Percentiles rank a stretch among this genome's conserved stretches.
Evolutionary conservation across 2,888 invertebrate genomes (phyloP).

Genomic region (Drosophila conformis): DNA sequence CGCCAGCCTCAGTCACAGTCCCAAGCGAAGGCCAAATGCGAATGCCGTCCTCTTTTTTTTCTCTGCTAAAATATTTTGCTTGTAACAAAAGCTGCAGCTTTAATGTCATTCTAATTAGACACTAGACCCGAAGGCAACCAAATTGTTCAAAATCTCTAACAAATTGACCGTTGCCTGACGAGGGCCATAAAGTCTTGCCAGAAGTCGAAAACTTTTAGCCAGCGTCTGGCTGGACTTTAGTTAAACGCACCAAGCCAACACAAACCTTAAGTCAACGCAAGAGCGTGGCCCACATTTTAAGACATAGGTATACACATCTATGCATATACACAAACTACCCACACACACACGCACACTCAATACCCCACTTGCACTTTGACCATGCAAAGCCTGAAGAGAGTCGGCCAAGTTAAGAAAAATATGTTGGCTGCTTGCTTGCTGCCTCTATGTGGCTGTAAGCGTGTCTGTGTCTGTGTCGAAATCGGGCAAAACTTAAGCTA

Average conservation of each 20-base stretch:
- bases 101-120: constrained; percentile 77
- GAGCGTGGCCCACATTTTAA: constrained; percentile 2
- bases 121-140: constrained; percentile 50
- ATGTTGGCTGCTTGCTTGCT: constrained; percentile 54
- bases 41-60: constrained; percentile 5
- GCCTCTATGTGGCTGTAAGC: constrained; percentile 28
- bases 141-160: constrained; percentile 67
- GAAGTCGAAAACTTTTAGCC: constrained; percentile 50
- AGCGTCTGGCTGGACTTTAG: constrained; percentile 24
- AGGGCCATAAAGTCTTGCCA: constrained; percentile 42
- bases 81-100: constrained; percentile 52
- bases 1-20: constrained; percentile 20
- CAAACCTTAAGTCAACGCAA: constrained; percentile 22
- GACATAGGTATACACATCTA: constrained; percentile 25
- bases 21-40: constrained; percentile 65
- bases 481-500: constrained; percentile 65
- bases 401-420: constrained; percentile 63
- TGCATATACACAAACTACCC: constrained; percentile 51
- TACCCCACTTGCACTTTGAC: constrained; percentile 21
- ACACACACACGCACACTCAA: neutral
- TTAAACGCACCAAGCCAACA: constrained; percentile 49
- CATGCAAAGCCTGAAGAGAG: constrained; percentile 40
- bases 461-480: constrained; percentile 45
- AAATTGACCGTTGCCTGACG: constrained; percentile 75
- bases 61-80: constrained; percentile 10